Conservation (phyloP, 2,113 vertebrate genomes). For the Raja brachyura region DNA sequence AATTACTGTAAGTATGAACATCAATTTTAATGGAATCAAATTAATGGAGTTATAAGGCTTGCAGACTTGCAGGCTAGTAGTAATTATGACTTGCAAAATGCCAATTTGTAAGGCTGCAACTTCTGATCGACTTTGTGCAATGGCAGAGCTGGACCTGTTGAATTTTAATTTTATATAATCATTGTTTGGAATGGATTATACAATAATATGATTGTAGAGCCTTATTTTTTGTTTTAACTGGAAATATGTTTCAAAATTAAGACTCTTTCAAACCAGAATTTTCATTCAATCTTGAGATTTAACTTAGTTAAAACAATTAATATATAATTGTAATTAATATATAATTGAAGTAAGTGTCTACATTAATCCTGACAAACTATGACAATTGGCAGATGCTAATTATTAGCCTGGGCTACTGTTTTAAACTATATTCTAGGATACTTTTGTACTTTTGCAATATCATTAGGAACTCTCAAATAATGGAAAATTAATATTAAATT, state of each 20-base stretch:
- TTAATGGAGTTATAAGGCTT: not conserved
- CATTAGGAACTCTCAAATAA: too few species aligned
- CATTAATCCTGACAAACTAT: not conserved
- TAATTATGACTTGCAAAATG: not conserved
- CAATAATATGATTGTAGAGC: not conserved
- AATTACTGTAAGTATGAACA: slow-evolving; percentile 25
- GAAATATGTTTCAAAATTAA: not conserved
- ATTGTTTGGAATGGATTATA: not conserved
- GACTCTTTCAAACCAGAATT: not conserved
- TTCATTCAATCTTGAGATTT: not conserved
- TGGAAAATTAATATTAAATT: too few species aligned
- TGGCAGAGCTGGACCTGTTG: not conserved
- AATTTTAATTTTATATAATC: slow-evolving; percentile 7
- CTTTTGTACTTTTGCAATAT: too few species aligned
- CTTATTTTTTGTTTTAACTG: not conserved
- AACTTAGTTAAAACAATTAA: not conserved
- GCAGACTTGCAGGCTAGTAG: not conserved
- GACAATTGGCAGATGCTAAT: not conserved
- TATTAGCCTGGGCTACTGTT: not conserved
- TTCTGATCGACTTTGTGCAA: not conserved
- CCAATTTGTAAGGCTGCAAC: not conserved
- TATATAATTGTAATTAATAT: too few species aligned
- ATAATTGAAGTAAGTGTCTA: too few species aligned
- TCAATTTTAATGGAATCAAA: not conserved
- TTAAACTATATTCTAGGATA: not conserved